Evolutionary conservation across 2,113 vertebrate species (phyloP).

Genomic region (Lophura nycthemera): DNA sequence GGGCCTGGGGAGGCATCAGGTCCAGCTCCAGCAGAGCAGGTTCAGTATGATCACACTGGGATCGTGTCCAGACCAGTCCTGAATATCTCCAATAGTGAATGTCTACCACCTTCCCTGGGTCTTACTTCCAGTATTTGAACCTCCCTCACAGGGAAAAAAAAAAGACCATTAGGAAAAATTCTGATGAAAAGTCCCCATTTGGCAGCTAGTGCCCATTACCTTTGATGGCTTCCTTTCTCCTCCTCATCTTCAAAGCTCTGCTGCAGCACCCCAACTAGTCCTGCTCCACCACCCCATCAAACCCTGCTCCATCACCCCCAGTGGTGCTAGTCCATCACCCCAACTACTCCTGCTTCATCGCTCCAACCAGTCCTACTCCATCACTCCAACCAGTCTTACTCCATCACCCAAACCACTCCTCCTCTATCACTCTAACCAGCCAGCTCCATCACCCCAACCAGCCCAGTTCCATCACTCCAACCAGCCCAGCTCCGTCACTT

Average conservation of each 20-base stretch:
- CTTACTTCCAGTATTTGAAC: accelerated
- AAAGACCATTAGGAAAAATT: not conserved
- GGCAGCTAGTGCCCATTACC: not conserved
- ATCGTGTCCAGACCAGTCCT: not conserved
- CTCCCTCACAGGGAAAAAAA: accelerated
- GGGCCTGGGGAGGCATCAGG: not conserved
- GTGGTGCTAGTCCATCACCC: too few relatives aligned
- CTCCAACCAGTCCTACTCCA: not conserved
- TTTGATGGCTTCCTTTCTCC: not conserved
- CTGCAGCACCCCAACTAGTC: accelerated
- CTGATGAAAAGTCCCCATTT: accelerated
- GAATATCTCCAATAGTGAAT: not conserved
- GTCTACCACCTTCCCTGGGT: accelerated
- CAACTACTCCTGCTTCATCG: too few relatives aligned
- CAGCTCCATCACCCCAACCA: too few relatives aligned
- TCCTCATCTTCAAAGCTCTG: not conserved
- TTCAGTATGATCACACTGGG: accelerated
- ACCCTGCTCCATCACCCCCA: not conserved
- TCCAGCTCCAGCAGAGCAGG: not conserved
- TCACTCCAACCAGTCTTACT: accelerated
- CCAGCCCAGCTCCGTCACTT: not conserved
- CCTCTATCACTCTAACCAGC: too few relatives aligned
- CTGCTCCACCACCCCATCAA: not conserved
- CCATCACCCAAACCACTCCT: too few relatives aligned
- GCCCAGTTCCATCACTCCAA: not conserved